Percentiles rank a stretch among this genome's conserved stretches.
Evolutionary conservation across 2,888 invertebrate species (phyloP).

Genomic region (Cybosia mesomella): DNA sequence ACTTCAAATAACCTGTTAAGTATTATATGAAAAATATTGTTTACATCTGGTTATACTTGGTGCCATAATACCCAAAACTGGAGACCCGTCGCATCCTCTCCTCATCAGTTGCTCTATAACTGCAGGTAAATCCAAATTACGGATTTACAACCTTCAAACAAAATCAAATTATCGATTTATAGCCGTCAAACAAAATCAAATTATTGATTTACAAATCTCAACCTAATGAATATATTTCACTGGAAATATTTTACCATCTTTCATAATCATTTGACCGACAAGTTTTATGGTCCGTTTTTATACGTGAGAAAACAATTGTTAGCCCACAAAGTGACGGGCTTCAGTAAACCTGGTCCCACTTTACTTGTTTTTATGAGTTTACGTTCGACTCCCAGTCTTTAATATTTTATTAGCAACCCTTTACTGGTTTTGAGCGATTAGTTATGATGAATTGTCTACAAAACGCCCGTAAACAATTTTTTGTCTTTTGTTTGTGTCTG

Average conservation of each 20-base stretch:
- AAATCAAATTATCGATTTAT: not conserved
- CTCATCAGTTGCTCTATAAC: not conserved
- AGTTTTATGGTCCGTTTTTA: conserved; percentile 71
- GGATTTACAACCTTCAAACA: not conserved
- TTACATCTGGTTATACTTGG: no score
- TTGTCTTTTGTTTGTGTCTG: not conserved
- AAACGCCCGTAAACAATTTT: not conserved
- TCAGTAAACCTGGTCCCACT: conserved; percentile 56
- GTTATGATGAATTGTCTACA: conserved; percentile 20
- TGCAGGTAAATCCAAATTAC: not conserved
- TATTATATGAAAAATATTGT: no score
- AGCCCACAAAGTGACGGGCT: conserved; percentile 63
- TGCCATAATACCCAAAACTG: no score
- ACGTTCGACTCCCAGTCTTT: conserved; percentile 63
- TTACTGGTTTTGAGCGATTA: conserved; percentile 55
- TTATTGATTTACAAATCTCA: conserved; percentile 33
- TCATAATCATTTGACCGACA: conserved; percentile 61
- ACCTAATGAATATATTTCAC: conserved; percentile 36
- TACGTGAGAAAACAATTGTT: conserved; percentile 80
- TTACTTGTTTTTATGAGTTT: conserved; percentile 55
- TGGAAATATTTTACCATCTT: conserved; percentile 49
- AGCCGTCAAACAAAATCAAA: conserved; percentile 23
- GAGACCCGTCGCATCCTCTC: no score
- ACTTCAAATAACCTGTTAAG: no score
- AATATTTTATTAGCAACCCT: conserved; percentile 71